Base-by-base conservation (phyloP, 1,140 invertebrate species). In the Trichoplusia ni region DNA sequence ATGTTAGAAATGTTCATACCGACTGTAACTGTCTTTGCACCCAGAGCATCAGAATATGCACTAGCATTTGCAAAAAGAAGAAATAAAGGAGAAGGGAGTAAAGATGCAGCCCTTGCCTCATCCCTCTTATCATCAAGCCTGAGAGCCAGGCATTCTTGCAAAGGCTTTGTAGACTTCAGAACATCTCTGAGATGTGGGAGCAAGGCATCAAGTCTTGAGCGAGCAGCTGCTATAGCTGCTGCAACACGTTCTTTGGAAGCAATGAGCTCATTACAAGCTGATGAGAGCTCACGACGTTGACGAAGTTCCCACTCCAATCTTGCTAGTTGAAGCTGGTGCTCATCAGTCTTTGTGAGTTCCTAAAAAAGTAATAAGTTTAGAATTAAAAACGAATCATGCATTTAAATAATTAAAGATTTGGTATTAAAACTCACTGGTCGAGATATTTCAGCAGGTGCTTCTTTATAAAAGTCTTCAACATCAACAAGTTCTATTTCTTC, bases 301-400 rank as follows among this genome's bases (percentile, higher is more conserved):
- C 94, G 94, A 11, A 98, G 91, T 83, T 99, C 98, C 94, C 96
- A 98, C 80, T 99, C 96, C 4, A 99, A 88, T 64, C 97, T 93
- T 38, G 97, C 96, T 49, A 99, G 86, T 79, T 95, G 95, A 49
- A 95, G 89, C 77, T 96, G 94, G 92, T 99, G 97, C 37, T 92
- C 83, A 92, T 96, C 93, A 59, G 85, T 86, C 71, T 93, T 92
- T 11, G 95, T 95, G 25, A 93, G 71, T 63, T 94, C 92, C 95
- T 95, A 69, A 63, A 77, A 89, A 59, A 66, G 61, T 78, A 56
- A 16, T 42, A 40, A 33, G 38, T 51, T 19, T 38, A 14, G 4
- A 35, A 6, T 14, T n/a, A 38, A 38, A 0, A 23, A 8, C 8
- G 0, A 21, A 21, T 42, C 11, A 47, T 16, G 6, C n/a, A 6